phyloP scores from a whole-genome alignment of 2,113 vertebrate species.

The Collichthys lucidus region DNA sequence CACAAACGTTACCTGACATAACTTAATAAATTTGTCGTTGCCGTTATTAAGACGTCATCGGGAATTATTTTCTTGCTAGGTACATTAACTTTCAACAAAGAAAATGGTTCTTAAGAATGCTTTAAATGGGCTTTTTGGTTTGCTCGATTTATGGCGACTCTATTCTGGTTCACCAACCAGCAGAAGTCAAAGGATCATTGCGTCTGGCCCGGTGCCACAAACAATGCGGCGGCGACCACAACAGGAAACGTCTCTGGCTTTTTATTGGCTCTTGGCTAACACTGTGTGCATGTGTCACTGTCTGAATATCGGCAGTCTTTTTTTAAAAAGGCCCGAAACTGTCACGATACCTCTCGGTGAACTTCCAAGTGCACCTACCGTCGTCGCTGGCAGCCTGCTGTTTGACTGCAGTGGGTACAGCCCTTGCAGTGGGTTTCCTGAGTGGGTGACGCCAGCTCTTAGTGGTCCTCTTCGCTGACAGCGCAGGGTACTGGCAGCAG shows the following conservation, averaged over 20 bases:
- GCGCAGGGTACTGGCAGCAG: slow-evolving; percentile 74
- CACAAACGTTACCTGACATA: slow-evolving; percentile 45
- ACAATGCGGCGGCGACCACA: slow-evolving; percentile 30
- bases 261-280: slow-evolving; percentile 36
- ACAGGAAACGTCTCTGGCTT: slow-evolving; percentile 46
- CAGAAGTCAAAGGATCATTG: slow-evolving; percentile 49
- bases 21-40: slow-evolving; percentile 28
- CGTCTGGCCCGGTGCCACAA: slow-evolving; percentile 52
- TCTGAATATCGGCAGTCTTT: slow-evolving; percentile 17
- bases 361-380: slow-evolving; percentile 81
- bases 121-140: slow-evolving; percentile 8
- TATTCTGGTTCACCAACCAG: slow-evolving; percentile 37
- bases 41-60: not conserved
- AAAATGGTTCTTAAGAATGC: slow-evolving; percentile 11
- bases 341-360: slow-evolving; percentile 17
- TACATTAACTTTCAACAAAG: slow-evolving; percentile 9
- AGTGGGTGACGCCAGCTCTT: slow-evolving; percentile 87
- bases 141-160: slow-evolving; percentile 1
- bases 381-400: slow-evolving; percentile 91
- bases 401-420: slow-evolving; percentile 92
- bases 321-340: slow-evolving; percentile 9
- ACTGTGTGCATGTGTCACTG: not conserved
- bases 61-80: not conserved
- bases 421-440: slow-evolving; percentile 89
- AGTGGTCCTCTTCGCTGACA: slow-evolving; percentile 77